These are phyloP conservation scores for Orthosia cruda DNA, from an alignment of 2,888 invertebrate species.

Conservation along the genomic window DNA sequence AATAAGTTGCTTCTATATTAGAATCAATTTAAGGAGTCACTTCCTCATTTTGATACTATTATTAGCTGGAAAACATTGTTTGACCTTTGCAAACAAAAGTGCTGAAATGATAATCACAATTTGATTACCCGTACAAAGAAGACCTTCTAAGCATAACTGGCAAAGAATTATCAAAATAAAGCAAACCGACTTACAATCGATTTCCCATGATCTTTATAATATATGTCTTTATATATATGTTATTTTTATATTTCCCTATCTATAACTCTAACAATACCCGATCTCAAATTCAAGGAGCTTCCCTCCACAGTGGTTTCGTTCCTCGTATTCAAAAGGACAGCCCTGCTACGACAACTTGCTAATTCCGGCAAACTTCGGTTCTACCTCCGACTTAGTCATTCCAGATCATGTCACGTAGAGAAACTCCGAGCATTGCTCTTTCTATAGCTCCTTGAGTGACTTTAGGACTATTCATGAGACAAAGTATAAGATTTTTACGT, in stretches of 20 bases:
- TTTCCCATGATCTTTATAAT: neutral
- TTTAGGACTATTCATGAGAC: constrained; percentile 49
- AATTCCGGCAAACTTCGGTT: constrained; percentile 56
- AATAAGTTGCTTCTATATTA: neutral
- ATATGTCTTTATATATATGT: no score
- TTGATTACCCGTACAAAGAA: no score
- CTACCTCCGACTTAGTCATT: constrained; percentile 56
- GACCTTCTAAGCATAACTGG: neutral
- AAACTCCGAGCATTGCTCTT: constrained; percentile 54
- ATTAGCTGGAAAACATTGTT: no score
- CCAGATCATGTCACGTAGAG: constrained; percentile 61
- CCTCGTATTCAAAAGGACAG: constrained; percentile 36
- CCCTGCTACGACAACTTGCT: constrained; percentile 49
- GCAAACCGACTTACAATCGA: neutral
- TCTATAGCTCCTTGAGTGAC: constrained; percentile 57
- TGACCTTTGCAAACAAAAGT: neutral
- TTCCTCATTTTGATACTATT: no score
- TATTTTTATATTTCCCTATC: neutral
- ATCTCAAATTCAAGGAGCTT: constrained; percentile 19
- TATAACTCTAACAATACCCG: constrained; percentile 6
- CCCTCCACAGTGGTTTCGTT: constrained; percentile 30
- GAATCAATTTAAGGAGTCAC: neutral
- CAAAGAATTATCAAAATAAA: no score
- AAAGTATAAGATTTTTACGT: constrained; percentile 43
- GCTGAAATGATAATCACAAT: no score